phyloP scores from a whole-genome alignment of 1,140 invertebrate genomes.

The Penaeus chinensis region DNA sequence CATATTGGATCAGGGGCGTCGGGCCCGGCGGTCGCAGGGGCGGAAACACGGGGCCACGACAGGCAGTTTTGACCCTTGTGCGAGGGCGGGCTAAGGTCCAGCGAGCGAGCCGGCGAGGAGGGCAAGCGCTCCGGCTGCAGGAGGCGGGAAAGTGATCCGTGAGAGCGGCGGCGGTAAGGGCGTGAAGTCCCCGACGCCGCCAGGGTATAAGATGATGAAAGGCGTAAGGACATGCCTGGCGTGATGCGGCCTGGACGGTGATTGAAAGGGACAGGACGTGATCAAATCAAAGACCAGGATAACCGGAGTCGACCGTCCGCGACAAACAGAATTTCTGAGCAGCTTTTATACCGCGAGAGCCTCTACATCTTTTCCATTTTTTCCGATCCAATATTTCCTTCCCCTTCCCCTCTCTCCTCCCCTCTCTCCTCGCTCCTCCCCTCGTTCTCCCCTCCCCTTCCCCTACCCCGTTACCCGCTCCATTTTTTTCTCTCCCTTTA shows the following conservation, averaged over 20 bases:
- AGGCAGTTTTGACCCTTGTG: constrained; percentile 4
- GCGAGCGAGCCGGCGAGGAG: not conserved
- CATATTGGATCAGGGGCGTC: constrained; percentile 58
- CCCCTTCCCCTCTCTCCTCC: too few species aligned
- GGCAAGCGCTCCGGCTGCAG: not conserved
- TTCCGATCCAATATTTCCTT: too few species aligned
- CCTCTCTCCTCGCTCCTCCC: too few species aligned
- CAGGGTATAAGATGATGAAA: constrained; percentile 49
- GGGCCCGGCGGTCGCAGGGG: constrained; percentile 33
- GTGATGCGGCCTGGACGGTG: constrained; percentile 46
- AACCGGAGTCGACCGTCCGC: constrained; percentile 51
- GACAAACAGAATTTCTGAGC: constrained; percentile 60
- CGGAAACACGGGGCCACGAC: constrained; percentile 1
- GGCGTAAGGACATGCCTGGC: constrained; percentile 51
- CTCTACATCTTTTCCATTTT: too few species aligned
- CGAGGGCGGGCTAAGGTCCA: not conserved
- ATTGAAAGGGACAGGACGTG: constrained; percentile 55
- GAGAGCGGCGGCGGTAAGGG: constrained; percentile 12
- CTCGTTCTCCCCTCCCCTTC: too few species aligned
- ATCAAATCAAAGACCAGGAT: constrained; percentile 56
- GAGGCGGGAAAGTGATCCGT: constrained; percentile 7
- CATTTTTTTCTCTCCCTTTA: too few species aligned
- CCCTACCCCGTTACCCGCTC: too few species aligned
- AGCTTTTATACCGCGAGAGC: constrained; percentile 18
- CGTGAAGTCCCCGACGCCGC: not conserved